Evolutionary conservation across 2,797 vertebrate species (phyloP), one percentile per base, ranked within the genome.

Genomic region (Microtus agrestis): DNA sequence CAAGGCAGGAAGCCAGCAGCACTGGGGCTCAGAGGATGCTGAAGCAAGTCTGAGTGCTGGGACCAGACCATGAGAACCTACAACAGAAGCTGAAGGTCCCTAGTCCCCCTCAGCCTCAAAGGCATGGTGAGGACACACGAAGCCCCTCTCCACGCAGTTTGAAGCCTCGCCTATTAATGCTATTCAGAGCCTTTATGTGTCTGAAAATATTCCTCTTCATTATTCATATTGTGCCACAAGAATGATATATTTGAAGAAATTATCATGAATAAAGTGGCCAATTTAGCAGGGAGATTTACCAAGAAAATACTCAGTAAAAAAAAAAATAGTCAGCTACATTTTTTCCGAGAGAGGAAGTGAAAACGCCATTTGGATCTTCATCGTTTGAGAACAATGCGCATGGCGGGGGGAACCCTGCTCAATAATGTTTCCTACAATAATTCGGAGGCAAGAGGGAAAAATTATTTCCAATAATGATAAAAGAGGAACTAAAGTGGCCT

Each of bases 281-380:
- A 98, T 98, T 98, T 98, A 98, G 98, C 98, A 98, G 98, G 97
- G 97, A 98, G 98, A 98, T 98, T 98, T 98, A 98, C 97, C 98
- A 97, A 95, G 96, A 84, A 98, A 98, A 96, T 92, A 95, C 86
- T 96, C 93, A 65, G 92, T 80, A 95, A 97, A 67, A 69, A 96
- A 54, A 97, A 95, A 98, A 98, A 98, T 97, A 98, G 97, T 94
- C 96, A 98, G 97, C 98, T 98, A 98, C 98, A 97, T 98, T 98
- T 54, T 51, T 98, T 98, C 97, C 91, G 97, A 97, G 97, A 98
- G 97, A 96, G 98, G 79, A 11, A 51, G 21, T 82, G 43, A 74
- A 93, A 95, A 21, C 1, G 97, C 96, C 96, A 92, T 97, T 97
- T 94, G 94, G 96, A 97, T 97, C 98, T 97, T 96, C 96, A 95